Evolutionary conservation across 2,113 vertebrate genomes (phyloP).

Genomic region (Myotis lucifugus): DNA sequence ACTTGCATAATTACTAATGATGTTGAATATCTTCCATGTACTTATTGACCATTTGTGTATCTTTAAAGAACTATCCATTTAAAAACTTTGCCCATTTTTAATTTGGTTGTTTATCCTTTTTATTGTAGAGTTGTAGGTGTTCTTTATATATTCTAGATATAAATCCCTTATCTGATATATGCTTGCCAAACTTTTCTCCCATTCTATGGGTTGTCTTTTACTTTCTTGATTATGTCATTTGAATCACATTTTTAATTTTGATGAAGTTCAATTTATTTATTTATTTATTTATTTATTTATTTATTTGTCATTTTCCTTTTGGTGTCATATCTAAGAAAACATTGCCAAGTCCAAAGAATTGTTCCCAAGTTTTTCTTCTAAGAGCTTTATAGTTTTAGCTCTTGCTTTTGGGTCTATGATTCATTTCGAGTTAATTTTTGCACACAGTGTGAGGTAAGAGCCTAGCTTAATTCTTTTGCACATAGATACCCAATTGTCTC

Average conservation of each 20-base stretch:
- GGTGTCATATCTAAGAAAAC: not conserved
- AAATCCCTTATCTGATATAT: not conserved
- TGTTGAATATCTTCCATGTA: not conserved
- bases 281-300: not conserved
- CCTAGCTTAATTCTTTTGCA: not conserved
- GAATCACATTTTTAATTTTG: constrained; percentile 1
- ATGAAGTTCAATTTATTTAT: not conserved
- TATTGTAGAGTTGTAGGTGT: not conserved
- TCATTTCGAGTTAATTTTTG: constrained; percentile 4
- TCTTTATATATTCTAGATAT: not conserved
- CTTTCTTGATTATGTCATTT: not conserved
- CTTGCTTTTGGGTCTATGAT: not conserved
- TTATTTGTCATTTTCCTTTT: not conserved
- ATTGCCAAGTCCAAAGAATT: constrained; percentile 7
- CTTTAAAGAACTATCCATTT: not conserved
- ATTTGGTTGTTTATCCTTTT: not conserved
- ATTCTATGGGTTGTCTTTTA: not conserved
- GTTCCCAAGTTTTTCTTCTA: not conserved
- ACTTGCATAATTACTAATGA: not conserved
- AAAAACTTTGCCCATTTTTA: not conserved
- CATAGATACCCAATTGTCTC: not conserved
- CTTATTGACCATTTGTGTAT: not conserved
- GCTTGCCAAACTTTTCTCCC: not conserved
- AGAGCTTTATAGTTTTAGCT: not conserved
- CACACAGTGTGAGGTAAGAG: not conserved